These are phyloP conservation scores for Hydrotaea cyrtoneurina DNA, from an alignment of 2,888 invertebrate species.

Conservation along the genomic window DNA sequence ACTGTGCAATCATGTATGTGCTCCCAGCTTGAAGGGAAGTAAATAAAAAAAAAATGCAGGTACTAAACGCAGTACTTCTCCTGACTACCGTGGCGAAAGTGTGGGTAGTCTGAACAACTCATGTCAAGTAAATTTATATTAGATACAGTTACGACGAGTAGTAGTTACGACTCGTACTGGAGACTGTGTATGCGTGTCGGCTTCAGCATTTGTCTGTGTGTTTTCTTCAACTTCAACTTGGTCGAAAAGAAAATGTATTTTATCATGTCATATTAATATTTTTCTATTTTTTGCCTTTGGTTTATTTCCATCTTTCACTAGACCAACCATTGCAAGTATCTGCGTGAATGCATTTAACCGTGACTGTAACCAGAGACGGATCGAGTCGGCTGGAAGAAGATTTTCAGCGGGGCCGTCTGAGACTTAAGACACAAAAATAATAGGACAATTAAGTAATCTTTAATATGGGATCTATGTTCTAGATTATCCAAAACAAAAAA, in stretches of 20 bases:
- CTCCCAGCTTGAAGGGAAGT: not conserved
- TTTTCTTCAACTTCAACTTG: slow-evolving; percentile 33
- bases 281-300: slow-evolving; percentile 51
- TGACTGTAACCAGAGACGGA: not conserved
- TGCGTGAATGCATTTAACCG: not conserved
- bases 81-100: not conserved
- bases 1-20: not conserved
- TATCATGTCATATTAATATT: slow-evolving; percentile 64
- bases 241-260: slow-evolving; percentile 51
- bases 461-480: no score
- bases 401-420: no score
- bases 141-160: slow-evolving; percentile 38
- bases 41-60: slow-evolving; percentile 4
- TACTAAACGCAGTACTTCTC: not conserved
- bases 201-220: not conserved
- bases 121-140: slow-evolving; percentile 37
- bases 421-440: no score
- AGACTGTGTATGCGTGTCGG: not conserved
- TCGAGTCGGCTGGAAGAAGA: no score
- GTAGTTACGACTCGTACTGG: not conserved
- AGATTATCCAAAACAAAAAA: no score
- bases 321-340: not conserved
- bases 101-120: not conserved
- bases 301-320: slow-evolving; percentile 26
- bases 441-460: no score